Evolutionary conservation across 2,888 invertebrate species (phyloP).

Genomic region (Zonitis immaculata): DNA sequence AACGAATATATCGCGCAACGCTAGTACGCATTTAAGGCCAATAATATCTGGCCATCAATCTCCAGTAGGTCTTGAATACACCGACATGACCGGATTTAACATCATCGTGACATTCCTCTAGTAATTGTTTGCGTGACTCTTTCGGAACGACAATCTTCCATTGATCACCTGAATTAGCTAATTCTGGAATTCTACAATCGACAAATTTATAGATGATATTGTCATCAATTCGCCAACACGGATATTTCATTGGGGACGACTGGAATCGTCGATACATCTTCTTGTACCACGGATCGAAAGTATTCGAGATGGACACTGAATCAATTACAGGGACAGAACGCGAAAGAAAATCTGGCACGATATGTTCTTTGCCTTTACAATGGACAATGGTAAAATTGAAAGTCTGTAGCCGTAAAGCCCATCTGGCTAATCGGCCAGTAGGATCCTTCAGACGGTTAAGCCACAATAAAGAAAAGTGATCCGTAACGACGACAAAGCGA

Average conservation of each 20-base stretch:
- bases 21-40: slow-evolving; percentile 12
- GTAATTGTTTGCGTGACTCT: slow-evolving; percentile 11
- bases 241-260: slow-evolving; percentile 1
- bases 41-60: slow-evolving; percentile 7
- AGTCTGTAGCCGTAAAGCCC: slow-evolving; percentile 20
- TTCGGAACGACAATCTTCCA: slow-evolving; percentile 26
- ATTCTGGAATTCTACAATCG: background rate
- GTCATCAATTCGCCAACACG: background rate
- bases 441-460: slow-evolving; percentile 1
- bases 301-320: no score
- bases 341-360: slow-evolving; percentile 28
- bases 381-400: slow-evolving; percentile 20
- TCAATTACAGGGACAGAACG: no score
- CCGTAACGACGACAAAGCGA: slow-evolving; percentile 19
- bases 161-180: slow-evolving; percentile 12
- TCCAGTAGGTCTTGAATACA: slow-evolving; percentile 8
- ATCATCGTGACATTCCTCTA: slow-evolving; percentile 18
- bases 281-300: no score
- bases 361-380: slow-evolving; percentile 17
- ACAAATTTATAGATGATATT: slow-evolving; percentile 2
- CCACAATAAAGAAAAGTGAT: slow-evolving; percentile 17
- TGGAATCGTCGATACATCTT: no score
- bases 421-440: slow-evolving; percentile 2
- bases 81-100: slow-evolving; percentile 27
- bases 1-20: slow-evolving; percentile 12